Percentiles rank a stretch among this genome's conserved stretches.
Evolutionary conservation across 92 coral and sea anemone genomes (phyloP).

Genomic region (Metridium senile): DNA sequence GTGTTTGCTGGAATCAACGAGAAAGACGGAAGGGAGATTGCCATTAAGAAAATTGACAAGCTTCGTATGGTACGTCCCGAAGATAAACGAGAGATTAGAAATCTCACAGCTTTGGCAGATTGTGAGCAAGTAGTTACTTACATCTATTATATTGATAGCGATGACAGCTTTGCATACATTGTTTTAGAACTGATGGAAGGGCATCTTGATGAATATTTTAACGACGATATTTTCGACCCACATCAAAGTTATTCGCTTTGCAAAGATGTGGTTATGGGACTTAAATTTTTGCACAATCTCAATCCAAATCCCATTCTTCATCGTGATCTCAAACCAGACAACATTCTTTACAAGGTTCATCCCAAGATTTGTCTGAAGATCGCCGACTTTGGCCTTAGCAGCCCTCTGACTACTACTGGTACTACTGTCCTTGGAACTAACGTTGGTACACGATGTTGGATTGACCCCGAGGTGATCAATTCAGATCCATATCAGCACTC

Average conservation of each 20-base stretch:
- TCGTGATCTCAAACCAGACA: conserved; percentile 58
- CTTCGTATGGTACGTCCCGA: conserved; percentile 25
- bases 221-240: neutral
- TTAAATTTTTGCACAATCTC: conserved; percentile 35
- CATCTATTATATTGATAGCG: conserved; percentile 11
- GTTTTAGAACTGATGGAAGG: conserved; percentile 64
- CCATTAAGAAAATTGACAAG: conserved; percentile 59
- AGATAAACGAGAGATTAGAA: conserved; percentile 43
- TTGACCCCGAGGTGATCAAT: conserved; percentile 28
- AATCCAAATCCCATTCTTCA: conserved; percentile 22
- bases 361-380: conserved; percentile 43
- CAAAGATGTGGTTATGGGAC: conserved; percentile 21
- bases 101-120: conserved; percentile 27
- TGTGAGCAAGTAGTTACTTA: conserved; percentile 49
- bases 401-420: neutral
- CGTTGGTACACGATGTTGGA: conserved; percentile 48
- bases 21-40: conserved; percentile 65
- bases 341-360: conserved; percentile 58
- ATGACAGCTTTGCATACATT: conserved; percentile 40
- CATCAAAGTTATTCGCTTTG: conserved; percentile 19
- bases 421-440: conserved; percentile 22
- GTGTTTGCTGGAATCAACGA: conserved; percentile 35
- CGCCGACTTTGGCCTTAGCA: conserved; percentile 46
- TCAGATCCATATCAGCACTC: conserved; percentile 21
- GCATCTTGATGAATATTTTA: conserved; percentile 37